phyloP scores from a whole-genome alignment of 2,113 vertebrate species.

The Odobenus rosmarus region DNA sequence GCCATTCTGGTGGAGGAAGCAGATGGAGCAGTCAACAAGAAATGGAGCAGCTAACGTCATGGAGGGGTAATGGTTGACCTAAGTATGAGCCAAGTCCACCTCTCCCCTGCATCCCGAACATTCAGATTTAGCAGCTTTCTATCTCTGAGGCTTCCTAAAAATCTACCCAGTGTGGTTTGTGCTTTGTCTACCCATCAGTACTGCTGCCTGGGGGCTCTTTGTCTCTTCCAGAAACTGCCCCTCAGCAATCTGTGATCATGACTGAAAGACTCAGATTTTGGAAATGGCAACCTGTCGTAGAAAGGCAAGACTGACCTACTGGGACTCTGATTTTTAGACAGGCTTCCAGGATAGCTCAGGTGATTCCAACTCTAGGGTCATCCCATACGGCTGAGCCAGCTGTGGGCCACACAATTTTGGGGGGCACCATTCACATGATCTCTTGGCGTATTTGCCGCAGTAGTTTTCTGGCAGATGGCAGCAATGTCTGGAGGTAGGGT shows the following conservation, averaged over 20 bases:
- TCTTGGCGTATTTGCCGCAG: slow-evolving; percentile 53
- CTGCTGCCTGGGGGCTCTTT: background rate
- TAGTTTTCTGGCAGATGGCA: slow-evolving; percentile 59
- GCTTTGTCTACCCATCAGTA: background rate
- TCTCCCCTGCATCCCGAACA: background rate
- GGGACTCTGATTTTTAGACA: background rate
- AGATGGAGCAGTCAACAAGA: background rate
- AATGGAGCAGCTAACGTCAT: background rate
- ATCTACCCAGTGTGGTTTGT: background rate
- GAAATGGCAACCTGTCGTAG: background rate
- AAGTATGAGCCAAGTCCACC: background rate
- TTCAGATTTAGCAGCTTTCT: background rate
- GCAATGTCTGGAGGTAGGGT: slow-evolving; percentile 30
- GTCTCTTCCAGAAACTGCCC: background rate
- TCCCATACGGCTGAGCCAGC: background rate
- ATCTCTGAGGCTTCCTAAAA: background rate
- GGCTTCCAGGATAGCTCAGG: background rate
- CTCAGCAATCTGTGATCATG: background rate
- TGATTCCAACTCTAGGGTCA: background rate
- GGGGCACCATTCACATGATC: background rate
- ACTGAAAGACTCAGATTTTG: slow-evolving; percentile 26
- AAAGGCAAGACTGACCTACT: background rate
- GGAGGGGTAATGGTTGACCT: background rate
- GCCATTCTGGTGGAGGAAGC: background rate
- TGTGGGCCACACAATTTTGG: background rate